These are phyloP conservation scores for Leucophenga maculata DNA, from an alignment of 2,888 invertebrate genomes.

Conservation along the genomic window DNA sequence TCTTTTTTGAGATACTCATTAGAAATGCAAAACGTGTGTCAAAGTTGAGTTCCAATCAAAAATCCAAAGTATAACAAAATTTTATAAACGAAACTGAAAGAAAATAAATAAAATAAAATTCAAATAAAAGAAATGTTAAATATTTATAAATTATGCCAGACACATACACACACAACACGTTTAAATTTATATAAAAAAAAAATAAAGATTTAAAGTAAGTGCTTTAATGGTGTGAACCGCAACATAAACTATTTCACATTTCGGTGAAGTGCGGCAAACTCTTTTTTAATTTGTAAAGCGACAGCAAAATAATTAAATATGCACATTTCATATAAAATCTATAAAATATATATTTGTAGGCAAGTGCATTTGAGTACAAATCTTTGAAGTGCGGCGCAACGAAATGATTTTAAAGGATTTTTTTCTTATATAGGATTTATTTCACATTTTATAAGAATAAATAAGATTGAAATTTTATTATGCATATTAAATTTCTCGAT, in stretches of 20 bases:
- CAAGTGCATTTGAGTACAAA: no score
- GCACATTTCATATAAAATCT: constrained; percentile 25
- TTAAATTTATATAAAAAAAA: constrained; percentile 37
- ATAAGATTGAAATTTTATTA: constrained; percentile 42
- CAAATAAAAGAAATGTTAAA: constrained; percentile 41
- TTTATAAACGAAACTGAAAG: constrained; percentile 48
- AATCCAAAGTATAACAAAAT: constrained; percentile 55
- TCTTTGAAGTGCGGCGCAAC: no score
- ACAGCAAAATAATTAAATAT: constrained; percentile 18
- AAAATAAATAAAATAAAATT: constrained; percentile 35
- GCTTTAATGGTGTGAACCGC: constrained; percentile 51
- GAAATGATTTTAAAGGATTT: no score
- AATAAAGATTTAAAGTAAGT: constrained; percentile 7
- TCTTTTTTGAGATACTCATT: constrained; percentile 45
- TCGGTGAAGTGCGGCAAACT: constrained; percentile 2
- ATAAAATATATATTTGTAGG: not conserved
- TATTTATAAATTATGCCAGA: constrained; percentile 39
- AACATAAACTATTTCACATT: constrained; percentile 57
- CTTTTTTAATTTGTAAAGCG: not conserved
- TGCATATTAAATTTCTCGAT: constrained; percentile 45
- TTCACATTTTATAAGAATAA: constrained; percentile 1
- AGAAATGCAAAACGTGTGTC: constrained; percentile 52
- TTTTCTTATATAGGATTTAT: not conserved
- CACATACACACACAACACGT: constrained; percentile 9
- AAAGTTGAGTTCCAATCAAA: constrained; percentile 60